These are phyloP conservation scores for Dione juno DNA, from an alignment of 2,888 invertebrate species.

Conservation along the genomic window DNA sequence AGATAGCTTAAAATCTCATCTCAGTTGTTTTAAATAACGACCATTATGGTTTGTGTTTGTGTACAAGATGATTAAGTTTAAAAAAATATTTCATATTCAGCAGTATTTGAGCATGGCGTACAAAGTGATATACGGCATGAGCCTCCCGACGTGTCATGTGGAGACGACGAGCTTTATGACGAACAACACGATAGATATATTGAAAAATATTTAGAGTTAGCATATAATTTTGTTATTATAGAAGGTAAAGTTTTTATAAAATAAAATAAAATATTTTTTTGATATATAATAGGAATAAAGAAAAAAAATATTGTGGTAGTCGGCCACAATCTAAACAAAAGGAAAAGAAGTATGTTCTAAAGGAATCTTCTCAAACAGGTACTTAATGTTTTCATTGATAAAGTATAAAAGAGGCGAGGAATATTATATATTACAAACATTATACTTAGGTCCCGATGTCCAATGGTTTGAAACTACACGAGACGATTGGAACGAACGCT, in stretches of 20 bases:
- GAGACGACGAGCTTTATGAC: constrained; percentile 46
- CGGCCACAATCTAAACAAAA: constrained; percentile 31
- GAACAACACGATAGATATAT: constrained; percentile 18
- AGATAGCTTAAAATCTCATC: too few relatives aligned
- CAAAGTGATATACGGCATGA: constrained; percentile 42
- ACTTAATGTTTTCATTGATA: not conserved
- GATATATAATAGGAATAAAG: constrained; percentile 4
- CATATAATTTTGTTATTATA: not conserved
- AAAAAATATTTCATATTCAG: constrained; percentile 37
- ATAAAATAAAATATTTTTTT: not conserved
- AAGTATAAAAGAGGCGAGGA: too few relatives aligned
- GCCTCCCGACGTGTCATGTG: constrained; percentile 56
- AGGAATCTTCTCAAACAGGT: constrained; percentile 23
- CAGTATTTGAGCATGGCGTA: constrained; percentile 49
- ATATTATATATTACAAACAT: not conserved
- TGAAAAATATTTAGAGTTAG: constrained; percentile 29
- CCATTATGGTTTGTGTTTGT: too few relatives aligned
- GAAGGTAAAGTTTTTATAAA: not conserved
- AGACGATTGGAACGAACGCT: constrained; percentile 1
- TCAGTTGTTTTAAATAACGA: too few relatives aligned
- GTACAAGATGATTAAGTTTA: not conserved
- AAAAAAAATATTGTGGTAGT: constrained; percentile 14
- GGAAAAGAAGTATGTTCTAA: constrained; percentile 1
- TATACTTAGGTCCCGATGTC: constrained; percentile 1
- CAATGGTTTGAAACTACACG: constrained; percentile 20